Evolutionary conservation across 2,888 invertebrate genomes (phyloP), one percentile per base, ranked within the genome.

Genomic region (Aphidoletes aphidimyza): DNA sequence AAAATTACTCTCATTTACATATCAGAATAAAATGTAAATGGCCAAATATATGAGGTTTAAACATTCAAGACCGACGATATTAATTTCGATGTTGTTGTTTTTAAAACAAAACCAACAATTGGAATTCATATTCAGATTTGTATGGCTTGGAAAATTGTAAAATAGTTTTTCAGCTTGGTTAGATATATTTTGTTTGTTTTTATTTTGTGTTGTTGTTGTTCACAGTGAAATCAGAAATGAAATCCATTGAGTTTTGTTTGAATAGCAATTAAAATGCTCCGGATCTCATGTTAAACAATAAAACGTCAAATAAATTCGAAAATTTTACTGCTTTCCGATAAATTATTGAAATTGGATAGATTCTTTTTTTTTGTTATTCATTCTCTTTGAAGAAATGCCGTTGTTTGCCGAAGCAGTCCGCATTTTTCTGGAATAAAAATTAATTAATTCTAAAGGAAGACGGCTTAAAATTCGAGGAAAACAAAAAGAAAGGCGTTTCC

Each of bases 311-410:
- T 69, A 69, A 69, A 69, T 69, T 69, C 11, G 69, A 69, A 69
- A 69, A 69, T 69, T 69, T 30, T n/a, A 14, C 69, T 69, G 69
- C 30, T 30, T 11, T 19, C 30, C 30, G 30, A 69, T 69, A 69
- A 69, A 69, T 69, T 11, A 69, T n/a, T 30, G 30, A 69, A n/a
- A 30, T 69, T 69, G 69, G 69, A 69, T 69, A 30, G 69, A 69
- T 30, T 26, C n/a, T 34, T 54, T 69, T 69, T 14, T 30, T n/a
- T n/a, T n/a, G n/a, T n/a, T n/a, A n/a, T n/a, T n/a, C n/a, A n/a
- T n/a, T 69, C 34, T 30, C 14, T 30, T 69, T 54, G 54, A 8
- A 54, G 9, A 54, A 14, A 54, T 3, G 30, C 34, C 69, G 30
- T 30, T 34, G 22, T n/a, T 54, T 69, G 69, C 26, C n/a, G n/a